A percentile compares a stretch with the other conserved stretches of the same genome.
Conservation (phyloP, 2,797 vertebrate species). For the Dendrocincla tyrannina region DNA sequence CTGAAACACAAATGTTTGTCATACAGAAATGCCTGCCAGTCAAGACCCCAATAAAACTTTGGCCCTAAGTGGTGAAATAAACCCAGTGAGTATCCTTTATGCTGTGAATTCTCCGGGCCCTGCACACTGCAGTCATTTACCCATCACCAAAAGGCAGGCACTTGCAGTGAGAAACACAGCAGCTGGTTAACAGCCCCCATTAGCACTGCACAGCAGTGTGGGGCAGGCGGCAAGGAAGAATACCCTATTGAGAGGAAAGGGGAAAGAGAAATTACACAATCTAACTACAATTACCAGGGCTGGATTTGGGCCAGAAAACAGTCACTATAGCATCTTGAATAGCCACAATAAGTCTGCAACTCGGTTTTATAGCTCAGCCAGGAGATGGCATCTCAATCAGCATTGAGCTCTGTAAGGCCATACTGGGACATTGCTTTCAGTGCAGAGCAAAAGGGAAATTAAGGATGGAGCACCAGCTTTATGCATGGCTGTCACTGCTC, state of each 20-base stretch:
- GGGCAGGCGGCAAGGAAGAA: conserved; percentile 46
- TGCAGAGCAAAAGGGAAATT: conserved; percentile 3
- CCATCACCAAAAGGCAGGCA: conserved; percentile 1
- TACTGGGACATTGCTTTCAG: neutral
- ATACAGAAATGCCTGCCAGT: neutral
- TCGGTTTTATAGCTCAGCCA: conserved; percentile 54
- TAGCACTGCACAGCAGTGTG: conserved; percentile 21
- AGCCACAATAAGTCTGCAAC: conserved; percentile 22
- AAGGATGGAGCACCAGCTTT: neutral
- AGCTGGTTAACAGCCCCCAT: conserved; percentile 58
- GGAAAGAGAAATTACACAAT: conserved; percentile 57
- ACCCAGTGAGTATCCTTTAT: neutral
- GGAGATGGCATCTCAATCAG: conserved; percentile 44
- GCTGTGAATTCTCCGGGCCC: neutral
- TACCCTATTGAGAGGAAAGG: conserved; percentile 44
- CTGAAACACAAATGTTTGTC: neutral
- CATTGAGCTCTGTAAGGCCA: neutral
- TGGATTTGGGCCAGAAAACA: conserved; percentile 41
- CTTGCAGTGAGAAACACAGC: conserved; percentile 40
- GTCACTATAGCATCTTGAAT: conserved; percentile 36
- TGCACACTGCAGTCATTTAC: neutral
- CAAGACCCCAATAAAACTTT: neutral
- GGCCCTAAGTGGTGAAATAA: neutral
- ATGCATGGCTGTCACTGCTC: neutral
- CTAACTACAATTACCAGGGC: conserved; percentile 40